Conservation (phyloP, 2,113 vertebrate genomes). For the Mobula birostris region DNA sequence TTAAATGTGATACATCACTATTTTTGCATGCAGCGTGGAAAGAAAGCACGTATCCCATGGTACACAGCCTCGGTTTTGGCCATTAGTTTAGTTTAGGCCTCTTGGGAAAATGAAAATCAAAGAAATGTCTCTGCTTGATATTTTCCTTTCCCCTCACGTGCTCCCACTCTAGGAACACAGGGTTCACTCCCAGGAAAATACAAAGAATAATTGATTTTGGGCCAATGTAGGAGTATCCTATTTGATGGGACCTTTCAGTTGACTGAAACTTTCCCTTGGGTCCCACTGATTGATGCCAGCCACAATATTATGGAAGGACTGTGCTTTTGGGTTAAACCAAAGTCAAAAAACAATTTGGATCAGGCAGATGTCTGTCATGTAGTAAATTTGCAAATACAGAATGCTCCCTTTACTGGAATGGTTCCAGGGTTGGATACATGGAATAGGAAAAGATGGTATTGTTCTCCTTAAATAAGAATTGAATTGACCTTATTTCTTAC, state of each 20-base stretch:
- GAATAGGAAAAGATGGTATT: too few relatives aligned
- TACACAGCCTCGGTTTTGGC: background rate
- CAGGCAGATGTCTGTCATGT: background rate
- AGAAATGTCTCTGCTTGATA: background rate
- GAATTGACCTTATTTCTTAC: too few relatives aligned
- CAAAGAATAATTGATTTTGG: background rate
- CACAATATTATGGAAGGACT: background rate
- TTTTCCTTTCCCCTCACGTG: background rate
- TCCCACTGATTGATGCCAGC: background rate
- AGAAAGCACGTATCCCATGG: background rate
- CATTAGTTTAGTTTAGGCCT: background rate
- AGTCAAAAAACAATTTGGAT: background rate
- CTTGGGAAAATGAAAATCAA: background rate
- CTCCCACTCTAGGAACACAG: background rate
- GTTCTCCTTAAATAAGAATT: too few relatives aligned
- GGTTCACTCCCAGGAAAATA: background rate
- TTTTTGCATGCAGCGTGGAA: background rate
- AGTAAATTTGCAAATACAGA: background rate
- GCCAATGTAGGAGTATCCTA: too few relatives aligned
- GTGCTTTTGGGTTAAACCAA: background rate
- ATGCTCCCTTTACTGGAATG: background rate
- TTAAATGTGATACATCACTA: background rate
- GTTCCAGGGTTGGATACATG: too few relatives aligned
- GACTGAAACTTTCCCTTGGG: background rate
- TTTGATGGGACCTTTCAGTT: background rate